Evolutionary conservation across 1,140 invertebrate genomes (phyloP).

Genomic region (Microplitis demolitor): DNA sequence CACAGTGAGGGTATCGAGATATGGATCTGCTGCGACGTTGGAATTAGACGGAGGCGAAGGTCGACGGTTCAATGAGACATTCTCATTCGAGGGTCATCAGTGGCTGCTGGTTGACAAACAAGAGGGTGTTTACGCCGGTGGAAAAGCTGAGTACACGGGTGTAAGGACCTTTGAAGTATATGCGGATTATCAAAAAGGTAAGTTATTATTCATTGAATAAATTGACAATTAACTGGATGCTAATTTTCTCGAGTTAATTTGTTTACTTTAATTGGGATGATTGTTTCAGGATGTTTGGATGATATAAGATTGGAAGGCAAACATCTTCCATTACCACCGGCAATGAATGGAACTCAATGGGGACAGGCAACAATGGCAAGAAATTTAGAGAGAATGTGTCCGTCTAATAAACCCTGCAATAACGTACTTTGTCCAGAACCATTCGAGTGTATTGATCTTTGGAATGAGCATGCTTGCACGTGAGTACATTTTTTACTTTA

Average conservation of each 20-base stretch:
- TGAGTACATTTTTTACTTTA: slow-evolving; percentile 66
- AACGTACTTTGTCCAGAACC: slow-evolving; percentile 89
- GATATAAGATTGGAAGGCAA: slow-evolving; percentile 89
- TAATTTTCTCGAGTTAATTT: not conserved
- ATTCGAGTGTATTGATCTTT: slow-evolving; percentile 95
- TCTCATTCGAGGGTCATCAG: slow-evolving; percentile 88
- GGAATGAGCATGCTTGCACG: slow-evolving; percentile 98
- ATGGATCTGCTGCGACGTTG: slow-evolving; percentile 91
- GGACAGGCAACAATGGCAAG: slow-evolving; percentile 90
- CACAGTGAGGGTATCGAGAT: slow-evolving; percentile 84
- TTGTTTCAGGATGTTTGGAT: slow-evolving; percentile 73
- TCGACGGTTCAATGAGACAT: slow-evolving; percentile 91
- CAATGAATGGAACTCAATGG: slow-evolving; percentile 94
- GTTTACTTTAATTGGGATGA: slow-evolving; percentile 11
- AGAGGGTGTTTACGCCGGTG: slow-evolving; percentile 92
- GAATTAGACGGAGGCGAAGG: slow-evolving; percentile 96
- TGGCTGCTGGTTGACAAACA: slow-evolving; percentile 92
- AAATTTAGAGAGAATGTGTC: slow-evolving; percentile 88
- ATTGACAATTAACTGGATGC: no score
- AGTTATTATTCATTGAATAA: slow-evolving; percentile 11
- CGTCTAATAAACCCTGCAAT: slow-evolving; percentile 91
- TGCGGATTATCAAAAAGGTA: slow-evolving; percentile 92
- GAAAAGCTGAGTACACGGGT: slow-evolving; percentile 93
- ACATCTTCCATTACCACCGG: slow-evolving; percentile 87
- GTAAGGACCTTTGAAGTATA: slow-evolving; percentile 91